Percentiles rank a stretch among this genome's conserved stretches.
Conservation (phyloP, 2,888 invertebrate species). For the Tetramorium bicarinatum region DNA sequence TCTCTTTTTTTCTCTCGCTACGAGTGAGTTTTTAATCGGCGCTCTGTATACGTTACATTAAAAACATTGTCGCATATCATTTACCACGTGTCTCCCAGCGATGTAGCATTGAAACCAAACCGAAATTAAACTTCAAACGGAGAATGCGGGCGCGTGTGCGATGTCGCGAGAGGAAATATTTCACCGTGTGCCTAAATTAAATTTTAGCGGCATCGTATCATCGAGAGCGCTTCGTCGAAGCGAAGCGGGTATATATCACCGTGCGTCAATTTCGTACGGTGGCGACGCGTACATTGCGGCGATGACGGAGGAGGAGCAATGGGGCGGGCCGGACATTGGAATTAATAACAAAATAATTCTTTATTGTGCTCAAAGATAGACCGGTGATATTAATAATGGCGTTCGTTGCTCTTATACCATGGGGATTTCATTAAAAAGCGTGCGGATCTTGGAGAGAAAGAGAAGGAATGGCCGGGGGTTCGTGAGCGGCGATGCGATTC, state of each 20-base stretch:
- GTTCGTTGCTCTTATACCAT: constrained; percentile 79
- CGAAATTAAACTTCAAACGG: constrained; percentile 38
- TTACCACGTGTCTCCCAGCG: background rate
- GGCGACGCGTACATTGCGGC: constrained; percentile 39
- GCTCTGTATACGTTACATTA: background rate
- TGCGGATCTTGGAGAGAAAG: constrained; percentile 50
- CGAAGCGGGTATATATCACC: constrained; percentile 43
- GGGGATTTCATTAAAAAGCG: constrained; percentile 84
- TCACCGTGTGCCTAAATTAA: constrained; percentile 58
- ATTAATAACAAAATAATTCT: constrained; percentile 85
- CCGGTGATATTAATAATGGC: constrained; percentile 84
- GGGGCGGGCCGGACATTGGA: constrained; percentile 74
- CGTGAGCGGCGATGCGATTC: constrained; percentile 8
- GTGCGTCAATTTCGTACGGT: constrained; percentile 53
- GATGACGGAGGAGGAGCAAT: constrained; percentile 25
- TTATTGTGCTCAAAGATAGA: constrained; percentile 83
- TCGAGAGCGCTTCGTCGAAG: constrained; percentile 53
- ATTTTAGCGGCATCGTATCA: constrained; percentile 54
- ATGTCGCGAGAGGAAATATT: constrained; percentile 16
- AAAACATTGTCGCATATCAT: constrained; percentile 31
- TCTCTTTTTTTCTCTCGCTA: constrained; percentile 20
- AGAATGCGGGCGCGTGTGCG: constrained; percentile 17
- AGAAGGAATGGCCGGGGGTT: constrained; percentile 58
- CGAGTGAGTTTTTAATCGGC: constrained; percentile 7
- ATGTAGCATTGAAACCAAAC: background rate